Conservation (phyloP, 1,140 invertebrate genomes). For the Dinoponera quadriceps region DNA sequence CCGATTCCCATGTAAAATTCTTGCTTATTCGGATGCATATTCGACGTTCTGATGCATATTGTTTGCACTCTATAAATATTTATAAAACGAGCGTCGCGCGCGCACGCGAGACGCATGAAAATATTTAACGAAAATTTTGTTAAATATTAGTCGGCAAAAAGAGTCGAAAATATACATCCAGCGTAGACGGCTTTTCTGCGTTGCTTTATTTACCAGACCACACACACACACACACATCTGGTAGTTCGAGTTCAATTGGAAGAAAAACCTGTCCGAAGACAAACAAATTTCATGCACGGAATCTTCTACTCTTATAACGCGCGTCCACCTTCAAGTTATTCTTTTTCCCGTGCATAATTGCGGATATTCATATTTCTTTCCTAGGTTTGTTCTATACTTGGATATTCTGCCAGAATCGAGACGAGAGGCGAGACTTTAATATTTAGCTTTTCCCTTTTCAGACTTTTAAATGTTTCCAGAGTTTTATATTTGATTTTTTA, state of each 20-base stretch:
- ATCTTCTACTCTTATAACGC: background rate
- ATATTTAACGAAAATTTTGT: conserved; percentile 60
- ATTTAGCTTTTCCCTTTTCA: background rate
- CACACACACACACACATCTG: background rate
- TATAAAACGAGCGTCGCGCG: conserved; percentile 27
- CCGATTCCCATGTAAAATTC: conserved; percentile 15
- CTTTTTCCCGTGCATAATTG: background rate
- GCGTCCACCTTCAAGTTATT: conserved; percentile 17
- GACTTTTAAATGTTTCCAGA: background rate
- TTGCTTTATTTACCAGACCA: conserved; percentile 34
- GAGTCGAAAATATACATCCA: conserved; percentile 40
- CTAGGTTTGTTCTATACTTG: background rate
- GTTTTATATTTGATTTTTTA: conserved; percentile 11
- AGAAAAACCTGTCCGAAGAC: background rate
- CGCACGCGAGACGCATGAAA: conserved; percentile 32
- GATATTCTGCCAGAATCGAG: background rate
- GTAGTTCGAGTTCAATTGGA: background rate
- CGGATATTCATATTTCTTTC: conserved; percentile 2
- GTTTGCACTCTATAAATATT: conserved; percentile 55
- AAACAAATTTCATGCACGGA: conserved; percentile 28
- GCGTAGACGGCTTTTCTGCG: conserved; percentile 7
- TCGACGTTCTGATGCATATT: conserved; percentile 48
- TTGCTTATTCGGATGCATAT: conserved; percentile 46
- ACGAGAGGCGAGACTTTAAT: background rate
- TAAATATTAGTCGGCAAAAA: conserved; percentile 55